Conservation (phyloP, 2,888 invertebrate species). For the Drosophila affinis region DNA sequence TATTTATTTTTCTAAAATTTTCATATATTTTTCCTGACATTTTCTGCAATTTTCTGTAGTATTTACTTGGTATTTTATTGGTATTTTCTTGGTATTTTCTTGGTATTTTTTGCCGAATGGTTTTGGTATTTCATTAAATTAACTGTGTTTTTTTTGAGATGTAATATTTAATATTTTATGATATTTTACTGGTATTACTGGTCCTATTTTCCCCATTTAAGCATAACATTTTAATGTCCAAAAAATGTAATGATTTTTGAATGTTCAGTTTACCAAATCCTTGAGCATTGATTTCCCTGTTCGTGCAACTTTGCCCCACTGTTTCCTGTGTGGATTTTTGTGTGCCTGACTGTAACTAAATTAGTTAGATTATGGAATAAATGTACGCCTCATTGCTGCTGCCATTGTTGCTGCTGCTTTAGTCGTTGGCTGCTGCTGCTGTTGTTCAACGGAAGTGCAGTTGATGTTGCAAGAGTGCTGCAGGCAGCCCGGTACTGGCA, state of each 20-base stretch:
- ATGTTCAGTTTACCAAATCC: neutral
- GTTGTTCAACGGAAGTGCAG: slow-evolving; percentile 56
- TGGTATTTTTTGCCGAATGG: neutral
- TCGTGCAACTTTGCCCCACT: neutral
- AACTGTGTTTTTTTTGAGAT: too few relatives aligned
- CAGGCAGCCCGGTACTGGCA: neutral
- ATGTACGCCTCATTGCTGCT: slow-evolving; percentile 33
- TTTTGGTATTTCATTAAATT: too few relatives aligned
- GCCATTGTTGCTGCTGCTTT: slow-evolving; percentile 37
- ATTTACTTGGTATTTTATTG: too few relatives aligned
- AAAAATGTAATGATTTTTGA: neutral
- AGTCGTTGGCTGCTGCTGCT: slow-evolving; percentile 24
- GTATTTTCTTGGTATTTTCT: neutral
- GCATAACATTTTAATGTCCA: accelerated
- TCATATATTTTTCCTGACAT: too few relatives aligned
- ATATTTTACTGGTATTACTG: neutral
- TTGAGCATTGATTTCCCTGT: neutral
- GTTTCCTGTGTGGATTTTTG: slow-evolving; percentile 42
- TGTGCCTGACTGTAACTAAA: slow-evolving; percentile 45
- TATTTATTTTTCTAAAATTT: too few relatives aligned
- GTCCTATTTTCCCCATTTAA: too few relatives aligned
- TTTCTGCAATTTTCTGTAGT: too few relatives aligned
- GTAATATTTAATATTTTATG: neutral
- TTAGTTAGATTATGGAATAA: slow-evolving; percentile 62
- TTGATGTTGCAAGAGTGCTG: slow-evolving; percentile 29